phyloP scores from a whole-genome alignment of 2,888 invertebrate genomes.

The Philereme vetulata region DNA sequence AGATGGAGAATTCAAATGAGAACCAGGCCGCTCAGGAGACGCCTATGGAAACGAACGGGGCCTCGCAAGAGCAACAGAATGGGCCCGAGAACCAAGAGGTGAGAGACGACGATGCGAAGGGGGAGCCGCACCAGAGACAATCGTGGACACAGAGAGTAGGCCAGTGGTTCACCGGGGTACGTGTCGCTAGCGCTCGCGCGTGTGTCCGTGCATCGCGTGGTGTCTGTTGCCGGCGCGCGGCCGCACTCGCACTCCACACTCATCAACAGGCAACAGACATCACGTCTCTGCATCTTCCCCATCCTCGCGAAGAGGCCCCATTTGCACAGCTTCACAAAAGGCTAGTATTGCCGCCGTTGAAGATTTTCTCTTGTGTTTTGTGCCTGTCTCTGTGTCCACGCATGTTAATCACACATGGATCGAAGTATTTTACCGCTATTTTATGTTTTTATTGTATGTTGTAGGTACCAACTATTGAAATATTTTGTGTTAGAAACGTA shows the following conservation, averaged over 20 bases:
- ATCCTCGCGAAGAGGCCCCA: constrained; percentile 75
- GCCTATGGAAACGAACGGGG: constrained; percentile 80
- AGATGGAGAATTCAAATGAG: constrained; percentile 76
- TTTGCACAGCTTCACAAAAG: constrained; percentile 73
- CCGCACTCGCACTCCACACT: constrained; percentile 8
- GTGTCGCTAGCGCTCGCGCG: constrained; percentile 83
- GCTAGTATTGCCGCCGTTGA: constrained; percentile 54
- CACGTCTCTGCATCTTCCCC: constrained; percentile 67
- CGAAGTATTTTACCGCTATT: constrained; percentile 39
- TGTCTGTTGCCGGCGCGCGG: constrained; percentile 67
- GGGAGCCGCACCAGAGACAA: constrained; percentile 79
- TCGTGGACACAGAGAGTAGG: constrained; percentile 89
- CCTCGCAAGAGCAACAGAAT: constrained; percentile 70
- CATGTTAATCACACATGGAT: constrained; percentile 67
- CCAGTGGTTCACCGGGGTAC: constrained; percentile 89
- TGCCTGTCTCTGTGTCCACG: constrained; percentile 80
- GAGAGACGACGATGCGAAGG: constrained; percentile 75
- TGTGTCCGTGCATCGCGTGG: constrained; percentile 60
- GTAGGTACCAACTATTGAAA: constrained; percentile 42
- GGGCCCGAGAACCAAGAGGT: constrained; percentile 79
- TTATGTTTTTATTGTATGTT: constrained; percentile 47
- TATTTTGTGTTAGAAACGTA: constrained; percentile 43
- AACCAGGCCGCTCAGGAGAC: constrained; percentile 69
- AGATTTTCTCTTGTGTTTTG: constrained; percentile 56
- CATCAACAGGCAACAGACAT: constrained; percentile 65